These are phyloP conservation scores for Cardiocondyla obscurior DNA, from an alignment of 1,140 invertebrate genomes.

Conservation along the genomic window DNA sequence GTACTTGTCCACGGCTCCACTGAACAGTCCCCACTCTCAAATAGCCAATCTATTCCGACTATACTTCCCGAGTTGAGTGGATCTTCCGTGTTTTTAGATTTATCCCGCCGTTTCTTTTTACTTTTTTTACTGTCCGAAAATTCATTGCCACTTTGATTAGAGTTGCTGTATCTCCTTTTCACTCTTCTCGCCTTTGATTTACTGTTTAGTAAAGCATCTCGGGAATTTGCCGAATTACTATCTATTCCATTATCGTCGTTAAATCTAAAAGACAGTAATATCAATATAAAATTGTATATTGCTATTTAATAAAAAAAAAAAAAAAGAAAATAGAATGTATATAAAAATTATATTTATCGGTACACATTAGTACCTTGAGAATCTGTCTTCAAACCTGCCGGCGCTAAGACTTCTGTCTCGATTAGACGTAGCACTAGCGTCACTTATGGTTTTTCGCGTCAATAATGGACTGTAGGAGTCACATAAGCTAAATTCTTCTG, in stretches of 20 bases:
- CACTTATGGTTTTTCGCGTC: slow-evolving; percentile 82
- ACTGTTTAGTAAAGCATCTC: slow-evolving; percentile 79
- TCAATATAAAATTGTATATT: neutral
- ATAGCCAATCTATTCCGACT: slow-evolving; percentile 84
- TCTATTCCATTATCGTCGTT: slow-evolving; percentile 78
- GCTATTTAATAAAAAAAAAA: slow-evolving; percentile 14
- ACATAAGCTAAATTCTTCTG: slow-evolving; percentile 79
- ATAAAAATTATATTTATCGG: slow-evolving; percentile 8
- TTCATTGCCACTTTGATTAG: slow-evolving; percentile 81
- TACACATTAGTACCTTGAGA: slow-evolving; percentile 72
- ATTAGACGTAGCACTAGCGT: slow-evolving; percentile 73
- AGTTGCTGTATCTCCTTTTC: slow-evolving; percentile 80
- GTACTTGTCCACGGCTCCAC: slow-evolving; percentile 82
- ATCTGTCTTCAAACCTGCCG: slow-evolving; percentile 79
- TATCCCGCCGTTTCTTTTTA: slow-evolving; percentile 73
- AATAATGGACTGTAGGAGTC: slow-evolving; percentile 88
- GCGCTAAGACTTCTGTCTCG: slow-evolving; percentile 77
- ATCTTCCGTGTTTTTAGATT: slow-evolving; percentile 77
- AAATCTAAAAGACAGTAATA: slow-evolving; percentile 69
- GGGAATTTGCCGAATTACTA: slow-evolving; percentile 80
- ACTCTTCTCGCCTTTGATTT: slow-evolving; percentile 71
- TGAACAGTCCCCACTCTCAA: slow-evolving; percentile 82
- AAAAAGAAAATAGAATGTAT: too few species aligned
- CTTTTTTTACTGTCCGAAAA: slow-evolving; percentile 77
- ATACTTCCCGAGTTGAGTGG: slow-evolving; percentile 78